Percentiles rank a stretch among this genome's conserved stretches.
phyloP scores from a whole-genome alignment of 2,888 invertebrate species.

The Caenorhabditis imperialis region DNA sequence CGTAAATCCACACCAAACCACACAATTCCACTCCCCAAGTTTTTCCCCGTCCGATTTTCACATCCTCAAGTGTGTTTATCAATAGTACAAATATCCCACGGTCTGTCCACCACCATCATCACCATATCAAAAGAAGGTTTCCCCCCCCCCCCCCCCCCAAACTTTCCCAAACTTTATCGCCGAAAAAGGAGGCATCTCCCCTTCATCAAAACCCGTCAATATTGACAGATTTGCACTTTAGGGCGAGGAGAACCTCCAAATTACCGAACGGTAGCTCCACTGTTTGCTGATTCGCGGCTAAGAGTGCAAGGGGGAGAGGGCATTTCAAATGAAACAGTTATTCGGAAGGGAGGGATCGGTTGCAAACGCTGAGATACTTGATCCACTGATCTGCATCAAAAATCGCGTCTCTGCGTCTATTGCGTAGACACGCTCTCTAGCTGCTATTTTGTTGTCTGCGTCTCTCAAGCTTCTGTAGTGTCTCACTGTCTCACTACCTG shows the following conservation, averaged over 20 bases:
- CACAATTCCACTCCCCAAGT: background rate
- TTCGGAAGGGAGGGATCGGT: no score
- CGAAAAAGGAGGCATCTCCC: slow-evolving; percentile 2
- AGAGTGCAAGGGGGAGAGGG: no score
- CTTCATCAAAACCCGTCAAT: slow-evolving; percentile 6
- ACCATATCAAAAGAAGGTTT: no score
- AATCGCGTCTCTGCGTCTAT: no score
- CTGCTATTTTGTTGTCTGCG: no score
- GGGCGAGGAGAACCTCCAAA: background rate
- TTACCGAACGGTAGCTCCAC: slow-evolving; percentile 7
- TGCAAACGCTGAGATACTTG: no score
- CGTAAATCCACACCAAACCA: slow-evolving; percentile 31
- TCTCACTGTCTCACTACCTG: no score
- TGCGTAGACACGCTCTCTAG: no score
- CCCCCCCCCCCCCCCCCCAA: background rate
- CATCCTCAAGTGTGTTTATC: slow-evolving; percentile 45
- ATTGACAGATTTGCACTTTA: slow-evolving; percentile 16
- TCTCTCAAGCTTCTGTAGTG: no score
- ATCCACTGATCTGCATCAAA: no score
- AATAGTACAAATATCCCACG: slow-evolving; percentile 21
- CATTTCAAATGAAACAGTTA: no score
- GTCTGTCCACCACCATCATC: background rate
- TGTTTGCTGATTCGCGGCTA: no score
- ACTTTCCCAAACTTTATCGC: slow-evolving; percentile 2
- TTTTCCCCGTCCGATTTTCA: slow-evolving; percentile 46